Percentiles rank a stretch among this genome's conserved stretches.
phyloP scores from a whole-genome alignment of 2,888 invertebrate species.

The Trimorus sp. region DNA sequence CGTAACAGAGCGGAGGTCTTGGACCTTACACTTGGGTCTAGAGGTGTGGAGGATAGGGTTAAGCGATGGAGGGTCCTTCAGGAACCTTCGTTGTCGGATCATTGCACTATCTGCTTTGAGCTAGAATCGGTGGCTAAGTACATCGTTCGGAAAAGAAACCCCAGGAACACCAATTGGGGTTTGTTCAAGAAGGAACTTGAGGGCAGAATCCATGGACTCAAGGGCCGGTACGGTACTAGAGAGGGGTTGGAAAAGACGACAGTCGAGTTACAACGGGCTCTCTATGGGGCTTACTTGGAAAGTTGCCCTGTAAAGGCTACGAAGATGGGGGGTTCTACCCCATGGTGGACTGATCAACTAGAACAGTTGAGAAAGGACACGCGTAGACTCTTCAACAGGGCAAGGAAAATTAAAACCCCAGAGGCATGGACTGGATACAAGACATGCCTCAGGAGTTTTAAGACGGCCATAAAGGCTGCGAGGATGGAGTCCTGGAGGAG shows the following conservation, averaged over 20 bases:
- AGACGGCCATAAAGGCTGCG: too few species aligned
- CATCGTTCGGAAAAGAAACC: too few species aligned
- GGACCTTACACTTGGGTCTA: constrained; percentile 9
- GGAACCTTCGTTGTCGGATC: neutral
- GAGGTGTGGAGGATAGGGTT: neutral
- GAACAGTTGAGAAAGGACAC: neutral
- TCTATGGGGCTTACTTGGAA: neutral
- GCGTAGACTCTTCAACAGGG: neutral
- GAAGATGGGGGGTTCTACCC: neutral
- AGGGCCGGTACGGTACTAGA: neutral
- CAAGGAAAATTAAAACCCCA: too few species aligned
- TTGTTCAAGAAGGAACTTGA: neutral
- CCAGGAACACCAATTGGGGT: neutral
- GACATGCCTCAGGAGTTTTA: too few species aligned
- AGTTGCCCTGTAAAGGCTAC: neutral
- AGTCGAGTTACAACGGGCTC: neutral
- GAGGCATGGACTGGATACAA: too few species aligned
- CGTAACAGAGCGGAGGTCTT: neutral
- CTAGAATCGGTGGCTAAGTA: too few species aligned
- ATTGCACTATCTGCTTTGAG: neutral
- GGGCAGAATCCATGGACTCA: neutral
- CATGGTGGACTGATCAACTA: neutral
- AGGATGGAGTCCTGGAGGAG: too few species aligned
- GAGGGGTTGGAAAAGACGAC: neutral
- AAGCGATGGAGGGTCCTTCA: neutral